These are phyloP conservation scores for Cichlasoma orientale DNA, from an alignment of 2,797 vertebrate genomes.

Conservation along the genomic window DNA sequence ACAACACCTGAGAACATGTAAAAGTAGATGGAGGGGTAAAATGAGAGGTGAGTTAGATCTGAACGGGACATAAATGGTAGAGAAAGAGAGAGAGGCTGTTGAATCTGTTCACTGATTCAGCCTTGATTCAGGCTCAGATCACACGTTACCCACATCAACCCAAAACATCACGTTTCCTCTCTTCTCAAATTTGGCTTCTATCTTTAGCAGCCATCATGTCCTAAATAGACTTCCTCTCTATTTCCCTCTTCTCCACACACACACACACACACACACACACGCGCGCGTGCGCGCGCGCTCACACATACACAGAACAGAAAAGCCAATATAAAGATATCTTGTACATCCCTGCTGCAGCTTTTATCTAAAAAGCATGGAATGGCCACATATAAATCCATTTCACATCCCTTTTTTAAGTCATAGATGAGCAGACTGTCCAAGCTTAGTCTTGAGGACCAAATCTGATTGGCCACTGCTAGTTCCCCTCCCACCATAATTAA, in stretches of 20 bases:
- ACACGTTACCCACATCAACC: conserved; percentile 65
- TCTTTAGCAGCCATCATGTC: conserved; percentile 72
- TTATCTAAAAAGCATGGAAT: conserved; percentile 47
- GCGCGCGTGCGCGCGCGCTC: background rate
- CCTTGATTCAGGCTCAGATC: conserved; percentile 62
- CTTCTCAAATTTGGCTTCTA: conserved; percentile 56
- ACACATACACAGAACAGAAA: background rate
- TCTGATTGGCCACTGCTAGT: background rate
- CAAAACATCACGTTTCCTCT: conserved; percentile 52
- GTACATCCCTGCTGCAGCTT: conserved; percentile 23
- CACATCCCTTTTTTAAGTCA: background rate
- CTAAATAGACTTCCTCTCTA: conserved; percentile 42
- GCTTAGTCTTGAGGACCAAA: background rate
- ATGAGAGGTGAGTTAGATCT: conserved; percentile 24
- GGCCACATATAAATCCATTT: conserved; percentile 30
- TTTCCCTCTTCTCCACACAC: background rate
- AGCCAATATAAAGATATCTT: conserved; percentile 34
- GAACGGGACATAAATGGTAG: conserved; percentile 34
- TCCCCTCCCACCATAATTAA: background rate
- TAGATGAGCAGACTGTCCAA: background rate
- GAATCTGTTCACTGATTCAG: conserved; percentile 64
- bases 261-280: background rate
- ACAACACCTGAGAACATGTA: conserved; percentile 24
- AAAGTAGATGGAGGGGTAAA: conserved; percentile 41
- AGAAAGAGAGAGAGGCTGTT: conserved; percentile 53